Conservation (phyloP, 2,888 invertebrate species). For the Lamellibrachia satsuma region DNA sequence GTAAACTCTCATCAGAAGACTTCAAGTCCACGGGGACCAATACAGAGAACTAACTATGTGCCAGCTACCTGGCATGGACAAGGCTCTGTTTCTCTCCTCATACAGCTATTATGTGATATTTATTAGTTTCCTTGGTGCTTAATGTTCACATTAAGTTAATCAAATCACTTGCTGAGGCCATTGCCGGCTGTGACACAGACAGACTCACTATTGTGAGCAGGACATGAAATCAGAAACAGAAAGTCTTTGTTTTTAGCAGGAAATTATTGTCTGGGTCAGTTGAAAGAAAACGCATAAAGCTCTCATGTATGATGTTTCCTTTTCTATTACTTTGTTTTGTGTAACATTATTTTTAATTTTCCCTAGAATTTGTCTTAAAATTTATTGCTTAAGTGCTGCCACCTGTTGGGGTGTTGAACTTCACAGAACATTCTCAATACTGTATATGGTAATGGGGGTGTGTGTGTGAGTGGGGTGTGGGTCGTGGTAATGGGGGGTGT, state of each 20-base stretch:
- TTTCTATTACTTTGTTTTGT: background rate
- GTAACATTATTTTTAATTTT: background rate
- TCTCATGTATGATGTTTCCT: background rate
- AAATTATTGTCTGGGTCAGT: background rate
- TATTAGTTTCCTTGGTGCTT: background rate
- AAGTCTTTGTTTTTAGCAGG: background rate
- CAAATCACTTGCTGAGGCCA: background rate
- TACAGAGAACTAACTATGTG: background rate
- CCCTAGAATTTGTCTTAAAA: background rate
- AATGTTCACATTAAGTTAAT: conserved; percentile 3
- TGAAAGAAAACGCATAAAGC: background rate
- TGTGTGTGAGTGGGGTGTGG: too few relatives aligned
- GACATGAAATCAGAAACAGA: background rate
- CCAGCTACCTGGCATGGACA: background rate
- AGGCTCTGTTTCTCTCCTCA: background rate
- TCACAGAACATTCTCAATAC: background rate
- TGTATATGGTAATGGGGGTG: too few relatives aligned
- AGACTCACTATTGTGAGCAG: conserved; percentile 4
- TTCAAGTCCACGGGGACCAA: background rate
- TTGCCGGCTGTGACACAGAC: background rate
- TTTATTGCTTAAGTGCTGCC: background rate
- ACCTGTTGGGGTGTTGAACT: background rate
- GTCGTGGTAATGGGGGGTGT: too few relatives aligned
- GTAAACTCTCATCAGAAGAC: background rate
- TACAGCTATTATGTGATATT: background rate